phyloP scores from a whole-genome alignment of 2,113 vertebrate species.

The Tylochromis polylepis region DNA sequence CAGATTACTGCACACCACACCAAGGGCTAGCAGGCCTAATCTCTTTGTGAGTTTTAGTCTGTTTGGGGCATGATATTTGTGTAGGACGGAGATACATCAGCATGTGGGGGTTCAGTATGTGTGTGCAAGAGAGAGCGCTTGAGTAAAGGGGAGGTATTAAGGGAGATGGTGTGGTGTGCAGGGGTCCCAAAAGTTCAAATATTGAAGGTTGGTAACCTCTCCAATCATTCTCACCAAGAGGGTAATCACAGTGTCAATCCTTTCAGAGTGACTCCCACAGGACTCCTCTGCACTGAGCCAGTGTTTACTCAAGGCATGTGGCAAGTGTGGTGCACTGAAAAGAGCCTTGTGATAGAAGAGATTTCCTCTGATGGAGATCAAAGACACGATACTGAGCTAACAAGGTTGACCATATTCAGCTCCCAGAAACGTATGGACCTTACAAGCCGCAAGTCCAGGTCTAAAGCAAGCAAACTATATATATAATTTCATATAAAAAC shows the following conservation, averaged over 20 bases:
- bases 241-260: conserved; percentile 71
- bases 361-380: conserved; percentile 52
- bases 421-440: not conserved
- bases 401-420: conserved; percentile 3
- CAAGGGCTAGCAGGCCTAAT: conserved; percentile 55
- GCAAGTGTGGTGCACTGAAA: conserved; percentile 38
- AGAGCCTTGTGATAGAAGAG: conserved; percentile 38
- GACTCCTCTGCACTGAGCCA: conserved; percentile 36
- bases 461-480: not conserved
- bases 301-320: conserved; percentile 62
- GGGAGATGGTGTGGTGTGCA: conserved; percentile 22
- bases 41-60: conserved; percentile 52
- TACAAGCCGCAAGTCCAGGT: not conserved
- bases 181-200: conserved; percentile 66
- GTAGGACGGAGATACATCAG: conserved; percentile 35
- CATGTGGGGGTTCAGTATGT: conserved; percentile 35
- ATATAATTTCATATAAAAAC: not conserved
- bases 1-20: conserved; percentile 69
- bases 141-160: conserved; percentile 52
- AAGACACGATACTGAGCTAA: conserved; percentile 15
- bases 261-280: conserved; percentile 61
- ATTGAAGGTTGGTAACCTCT: conserved; percentile 68
- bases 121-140: conserved; percentile 23
- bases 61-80: conserved; percentile 28
- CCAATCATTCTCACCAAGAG: conserved; percentile 62